Percentiles rank a stretch among this genome's conserved stretches.
Conservation (phyloP, 2,797 vertebrate species). For the Heterohyrax brucei region DNA sequence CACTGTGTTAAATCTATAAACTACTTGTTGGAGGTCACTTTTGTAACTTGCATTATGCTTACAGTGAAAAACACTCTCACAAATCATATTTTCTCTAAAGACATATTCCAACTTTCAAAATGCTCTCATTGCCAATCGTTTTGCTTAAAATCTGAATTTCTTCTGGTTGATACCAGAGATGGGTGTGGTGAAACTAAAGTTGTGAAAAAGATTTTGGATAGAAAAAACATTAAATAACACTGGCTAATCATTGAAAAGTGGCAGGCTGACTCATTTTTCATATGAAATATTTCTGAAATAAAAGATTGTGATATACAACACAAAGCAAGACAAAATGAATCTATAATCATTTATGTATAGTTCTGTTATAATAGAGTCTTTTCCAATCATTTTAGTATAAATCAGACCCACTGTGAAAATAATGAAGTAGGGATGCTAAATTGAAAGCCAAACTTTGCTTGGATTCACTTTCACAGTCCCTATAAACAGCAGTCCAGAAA, state of each 20-base stretch:
- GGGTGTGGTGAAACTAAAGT: background rate
- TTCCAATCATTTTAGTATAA: background rate
- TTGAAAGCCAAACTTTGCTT: no score
- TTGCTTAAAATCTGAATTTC: slow-evolving; percentile 52
- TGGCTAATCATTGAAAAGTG: background rate
- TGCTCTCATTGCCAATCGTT: background rate
- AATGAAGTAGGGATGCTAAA: background rate
- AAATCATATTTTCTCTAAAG: background rate
- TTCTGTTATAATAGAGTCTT: background rate
- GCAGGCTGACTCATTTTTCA: background rate
- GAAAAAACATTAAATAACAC: background rate
- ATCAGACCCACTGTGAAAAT: background rate
- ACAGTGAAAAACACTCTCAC: background rate
- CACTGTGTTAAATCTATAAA: background rate
- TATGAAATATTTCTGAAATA: slow-evolving; percentile 3
- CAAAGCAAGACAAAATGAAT: background rate
- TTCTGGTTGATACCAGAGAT: slow-evolving; percentile 44
- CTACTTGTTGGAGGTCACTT: background rate
- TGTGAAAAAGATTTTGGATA: background rate
- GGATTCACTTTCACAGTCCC: no score
- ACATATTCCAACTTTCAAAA: background rate
- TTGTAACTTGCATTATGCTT: background rate
- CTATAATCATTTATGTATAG: background rate
- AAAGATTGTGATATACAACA: background rate
- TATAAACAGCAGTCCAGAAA: no score